These are phyloP conservation scores for Drosophila sturtevanti DNA, from an alignment of 1,140 invertebrate species.

Conservation along the genomic window DNA sequence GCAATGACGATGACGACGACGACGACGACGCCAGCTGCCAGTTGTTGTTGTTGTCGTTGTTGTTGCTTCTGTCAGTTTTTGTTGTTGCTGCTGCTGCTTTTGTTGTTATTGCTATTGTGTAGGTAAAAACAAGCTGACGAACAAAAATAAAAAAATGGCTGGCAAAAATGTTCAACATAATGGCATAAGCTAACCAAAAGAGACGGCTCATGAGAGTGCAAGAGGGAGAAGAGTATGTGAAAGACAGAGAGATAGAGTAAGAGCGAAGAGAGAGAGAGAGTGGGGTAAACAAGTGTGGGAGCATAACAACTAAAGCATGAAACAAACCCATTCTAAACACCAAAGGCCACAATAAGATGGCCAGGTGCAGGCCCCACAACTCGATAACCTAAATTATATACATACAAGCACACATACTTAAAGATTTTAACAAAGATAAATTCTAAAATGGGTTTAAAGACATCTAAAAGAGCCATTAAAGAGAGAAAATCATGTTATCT, in stretches of 20 bases:
- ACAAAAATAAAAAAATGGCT: constrained; percentile 60
- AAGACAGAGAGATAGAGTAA: not conserved
- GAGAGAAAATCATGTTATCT: not conserved
- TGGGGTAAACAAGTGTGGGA: too few relatives aligned
- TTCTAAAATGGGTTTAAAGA: not conserved
- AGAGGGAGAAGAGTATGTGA: not conserved
- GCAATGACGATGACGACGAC: constrained; percentile 36
- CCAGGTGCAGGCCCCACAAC: not conserved
- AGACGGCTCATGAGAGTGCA: constrained; percentile 23
- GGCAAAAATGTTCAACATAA: constrained; percentile 56
- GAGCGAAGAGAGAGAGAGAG: not conserved
- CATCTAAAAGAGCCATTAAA: not conserved
- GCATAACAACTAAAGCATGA: constrained; percentile 15
- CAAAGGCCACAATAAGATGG: constrained; percentile 28
- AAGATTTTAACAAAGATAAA: not conserved
- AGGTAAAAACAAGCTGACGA: constrained; percentile 60
- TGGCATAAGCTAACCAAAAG: constrained; percentile 38
- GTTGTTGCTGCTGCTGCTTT: constrained; percentile 21
- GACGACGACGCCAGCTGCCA: constrained; percentile 45
- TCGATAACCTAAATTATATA: not conserved
- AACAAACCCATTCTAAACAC: constrained; percentile 25
- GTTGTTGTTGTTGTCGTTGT: constrained; percentile 42
- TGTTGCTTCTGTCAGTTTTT: constrained; percentile 10
- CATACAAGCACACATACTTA: not conserved
- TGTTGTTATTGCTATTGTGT: constrained; percentile 51